Percentiles rank a stretch among this genome's conserved stretches.
These are phyloP conservation scores for Cnemophilus loriae DNA, from an alignment of 2,113 vertebrate species.

Conservation along the genomic window DNA sequence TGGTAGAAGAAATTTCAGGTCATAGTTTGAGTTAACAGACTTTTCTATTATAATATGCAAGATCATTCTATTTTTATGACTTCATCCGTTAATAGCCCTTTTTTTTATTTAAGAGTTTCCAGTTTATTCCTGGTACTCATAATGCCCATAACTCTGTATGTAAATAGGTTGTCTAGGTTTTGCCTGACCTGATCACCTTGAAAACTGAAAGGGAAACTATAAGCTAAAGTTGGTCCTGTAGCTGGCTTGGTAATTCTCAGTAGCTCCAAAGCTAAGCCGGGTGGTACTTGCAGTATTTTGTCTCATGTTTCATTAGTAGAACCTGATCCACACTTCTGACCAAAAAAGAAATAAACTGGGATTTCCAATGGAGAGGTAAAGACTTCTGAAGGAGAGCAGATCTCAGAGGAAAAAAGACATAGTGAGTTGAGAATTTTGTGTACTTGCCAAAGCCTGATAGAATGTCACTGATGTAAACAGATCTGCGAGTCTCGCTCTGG, in stretches of 20 bases:
- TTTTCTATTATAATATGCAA: neutral
- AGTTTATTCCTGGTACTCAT: neutral
- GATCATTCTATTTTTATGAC: neutral
- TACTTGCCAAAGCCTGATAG: neutral
- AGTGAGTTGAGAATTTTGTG: neutral
- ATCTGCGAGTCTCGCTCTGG: accelerated
- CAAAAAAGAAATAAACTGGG: accelerated
- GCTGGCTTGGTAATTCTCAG: neutral
- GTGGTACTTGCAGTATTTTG: neutral
- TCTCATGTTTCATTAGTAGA: neutral
- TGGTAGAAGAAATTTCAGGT: neutral
- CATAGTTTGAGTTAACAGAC: neutral
- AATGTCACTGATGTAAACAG: neutral
- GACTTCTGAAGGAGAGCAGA: neutral
- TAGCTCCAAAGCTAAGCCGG: neutral
- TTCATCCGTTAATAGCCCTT: neutral
- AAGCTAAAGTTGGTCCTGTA: neutral
- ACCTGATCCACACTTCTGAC: neutral
- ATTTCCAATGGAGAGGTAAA: neutral
- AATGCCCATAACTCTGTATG: neutral
- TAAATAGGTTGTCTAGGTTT: neutral
- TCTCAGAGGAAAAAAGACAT: neutral
- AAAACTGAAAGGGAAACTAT: neutral
- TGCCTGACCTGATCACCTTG: neutral
- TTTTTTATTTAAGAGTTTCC: neutral